Evolutionary conservation across 1,140 invertebrate species (phyloP).

Genomic region (Littorina saxatilis): DNA sequence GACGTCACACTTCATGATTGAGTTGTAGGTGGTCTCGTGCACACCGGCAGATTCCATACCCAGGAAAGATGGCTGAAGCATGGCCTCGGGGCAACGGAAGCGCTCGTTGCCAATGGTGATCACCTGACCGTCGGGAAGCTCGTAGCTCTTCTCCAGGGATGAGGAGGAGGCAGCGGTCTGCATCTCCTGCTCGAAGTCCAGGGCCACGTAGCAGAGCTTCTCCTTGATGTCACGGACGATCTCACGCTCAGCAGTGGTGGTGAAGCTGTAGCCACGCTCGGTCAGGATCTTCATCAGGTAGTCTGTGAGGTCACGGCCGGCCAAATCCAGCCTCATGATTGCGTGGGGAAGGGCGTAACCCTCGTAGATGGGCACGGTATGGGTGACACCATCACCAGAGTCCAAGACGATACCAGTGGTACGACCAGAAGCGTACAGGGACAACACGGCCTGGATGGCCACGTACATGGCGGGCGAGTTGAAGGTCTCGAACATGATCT

Average conservation of each 20-base stretch:
- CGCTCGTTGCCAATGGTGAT: constrained; percentile 97
- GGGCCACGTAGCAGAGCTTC: constrained; percentile 92
- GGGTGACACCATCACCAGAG: constrained; percentile 91
- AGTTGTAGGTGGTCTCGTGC: constrained; percentile 88
- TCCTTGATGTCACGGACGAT: constrained; percentile 80
- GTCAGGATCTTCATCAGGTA: constrained; percentile 97
- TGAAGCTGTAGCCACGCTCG: constrained; percentile 97
- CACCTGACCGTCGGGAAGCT: constrained; percentile 80
- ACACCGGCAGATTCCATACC: constrained; percentile 68
- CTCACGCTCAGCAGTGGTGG: constrained; percentile 91
- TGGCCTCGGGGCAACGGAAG: constrained; percentile 86
- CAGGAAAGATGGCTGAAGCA: constrained; percentile 81
- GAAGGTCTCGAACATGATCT: constrained; percentile 84
- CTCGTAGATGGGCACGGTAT: constrained; percentile 92
- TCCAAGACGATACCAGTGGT: constrained; percentile 86
- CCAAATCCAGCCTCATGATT: constrained; percentile 90
- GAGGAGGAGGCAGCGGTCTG: constrained; percentile 88
- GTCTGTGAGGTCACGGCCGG: constrained; percentile 94
- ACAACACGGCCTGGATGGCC: constrained; percentile 76
- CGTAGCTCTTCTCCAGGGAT: constrained; percentile 73
- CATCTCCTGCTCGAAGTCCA: constrained; percentile 91
- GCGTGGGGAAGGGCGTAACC: constrained; percentile 86
- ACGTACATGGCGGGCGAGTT: constrained; percentile 77
- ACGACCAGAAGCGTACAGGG: constrained; percentile 70
- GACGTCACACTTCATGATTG: constrained; percentile 82